Evolutionary conservation across 2,888 invertebrate genomes (phyloP), one percentile per base, ranked within the genome.

Genomic region (Nemurella pictetii): DNA sequence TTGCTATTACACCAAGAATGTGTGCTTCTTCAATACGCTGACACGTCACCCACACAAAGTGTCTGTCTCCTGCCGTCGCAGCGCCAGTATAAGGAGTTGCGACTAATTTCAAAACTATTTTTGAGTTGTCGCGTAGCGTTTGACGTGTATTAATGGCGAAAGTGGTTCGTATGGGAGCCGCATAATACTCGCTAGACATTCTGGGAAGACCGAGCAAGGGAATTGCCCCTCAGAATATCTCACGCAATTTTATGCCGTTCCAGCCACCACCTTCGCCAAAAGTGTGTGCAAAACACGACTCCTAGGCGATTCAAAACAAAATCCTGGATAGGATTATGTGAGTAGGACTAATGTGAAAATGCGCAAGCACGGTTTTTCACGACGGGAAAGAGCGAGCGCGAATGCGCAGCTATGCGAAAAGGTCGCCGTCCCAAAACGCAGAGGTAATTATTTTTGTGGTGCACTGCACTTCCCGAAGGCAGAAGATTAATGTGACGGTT

Each of bases 31-130:
- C 55, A 55, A 55, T 55, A 55, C 55, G 9, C 15, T 20, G 55
- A 55, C 55, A 55, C 20, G 55, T 55, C 55, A 55, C n/a, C n/a
- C 55, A 55, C 20, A 55, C 55, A 55, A 55, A 20, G 55, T 55
- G 55, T 55, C 55, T 55, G 55, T 55, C 15, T 55, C 55, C 20
- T 55, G 55, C 55, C 55, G 2, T 55, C 55, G 9, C 55, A 55
- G 20, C 55, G 55, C 15, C 5, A 55, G 1, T 12, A 20, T 1
- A 55, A 12, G 5, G 55, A 55, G 55, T 55, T 55, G 55, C 15
- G 20, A 27, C 75, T 75, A 75, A 75, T 75, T 75, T 75, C 27
- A 75, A 75, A 28, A 75, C 75, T 28, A 75, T 75, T 75, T 75
- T 75, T 75, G 26, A 75, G 27, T 75, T 75, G 75, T 75, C 75